phyloP scores from a whole-genome alignment of 37 sponge, comb jelly and placozoan species.

The Crambe crambe region DNA sequence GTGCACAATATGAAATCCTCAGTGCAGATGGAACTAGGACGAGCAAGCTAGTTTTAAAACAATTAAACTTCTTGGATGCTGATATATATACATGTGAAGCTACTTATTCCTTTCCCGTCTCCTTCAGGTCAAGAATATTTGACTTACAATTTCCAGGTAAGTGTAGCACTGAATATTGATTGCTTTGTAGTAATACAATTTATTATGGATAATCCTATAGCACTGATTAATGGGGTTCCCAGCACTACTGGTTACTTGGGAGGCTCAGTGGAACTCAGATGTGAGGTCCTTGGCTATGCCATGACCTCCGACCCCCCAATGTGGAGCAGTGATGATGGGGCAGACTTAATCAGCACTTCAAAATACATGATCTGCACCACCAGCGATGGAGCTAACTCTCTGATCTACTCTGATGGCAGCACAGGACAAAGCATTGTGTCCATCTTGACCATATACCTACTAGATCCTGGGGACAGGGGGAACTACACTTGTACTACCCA shows the following conservation, averaged over 20 bases:
- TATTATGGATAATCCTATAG: background rate
- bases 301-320: background rate
- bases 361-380: slow-evolving; percentile 12
- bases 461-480: slow-evolving; percentile 8
- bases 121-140: background rate
- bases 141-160: background rate
- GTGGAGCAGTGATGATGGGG: background rate
- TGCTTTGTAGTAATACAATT: background rate
- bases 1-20: background rate
- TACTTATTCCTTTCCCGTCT: background rate
- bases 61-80: background rate
- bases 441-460: slow-evolving; percentile 3
- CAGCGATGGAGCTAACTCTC: background rate
- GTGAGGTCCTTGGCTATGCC: slow-evolving; percentile 24
- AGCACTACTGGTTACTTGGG: background rate
- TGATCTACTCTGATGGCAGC: slow-evolving; percentile 1
- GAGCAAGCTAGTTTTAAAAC: background rate
- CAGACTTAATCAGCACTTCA: background rate
- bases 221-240: background rate
- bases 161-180: background rate
- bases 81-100: background rate
- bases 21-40: background rate
- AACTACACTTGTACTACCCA: slow-evolving; percentile 20
- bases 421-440: background rate
- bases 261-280: background rate